Percentiles rank a stretch among this genome's conserved stretches.
phyloP scores from a whole-genome alignment of 2,888 invertebrate genomes.

The Portevinia maculata region DNA sequence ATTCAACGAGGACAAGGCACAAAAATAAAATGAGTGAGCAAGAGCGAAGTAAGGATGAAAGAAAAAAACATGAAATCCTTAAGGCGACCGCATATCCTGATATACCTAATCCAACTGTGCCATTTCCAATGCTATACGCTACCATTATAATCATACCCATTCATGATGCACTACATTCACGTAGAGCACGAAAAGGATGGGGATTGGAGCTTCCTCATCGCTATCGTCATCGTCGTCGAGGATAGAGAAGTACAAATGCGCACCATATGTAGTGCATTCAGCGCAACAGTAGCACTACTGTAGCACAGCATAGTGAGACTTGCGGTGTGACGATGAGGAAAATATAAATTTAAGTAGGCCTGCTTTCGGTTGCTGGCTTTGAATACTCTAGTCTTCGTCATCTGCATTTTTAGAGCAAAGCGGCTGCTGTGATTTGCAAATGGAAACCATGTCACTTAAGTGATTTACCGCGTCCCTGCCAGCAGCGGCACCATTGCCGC shows the following conservation, averaged over 20 bases:
- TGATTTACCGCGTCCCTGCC: constrained; percentile 38
- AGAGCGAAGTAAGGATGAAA: constrained; percentile 7
- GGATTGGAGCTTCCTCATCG: constrained; percentile 10
- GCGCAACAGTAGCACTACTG: constrained; percentile 23
- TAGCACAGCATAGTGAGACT: background rate
- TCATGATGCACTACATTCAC: constrained; percentile 16
- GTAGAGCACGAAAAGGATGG: constrained; percentile 9
- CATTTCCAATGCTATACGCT: constrained; percentile 17
- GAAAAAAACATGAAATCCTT: constrained; percentile 35
- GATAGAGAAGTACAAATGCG: constrained; percentile 8
- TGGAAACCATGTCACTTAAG: constrained; percentile 61
- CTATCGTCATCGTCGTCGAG: background rate
- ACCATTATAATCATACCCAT: constrained; percentile 25
- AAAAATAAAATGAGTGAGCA: constrained; percentile 22
- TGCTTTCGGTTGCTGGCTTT: constrained; percentile 21
- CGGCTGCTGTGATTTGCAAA: constrained; percentile 39
- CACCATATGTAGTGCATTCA: constrained; percentile 12
- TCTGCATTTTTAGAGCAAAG: constrained; percentile 34
- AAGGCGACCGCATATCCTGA: constrained; percentile 46
- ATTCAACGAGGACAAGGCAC: constrained; percentile 57
- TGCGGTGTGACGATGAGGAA: background rate
- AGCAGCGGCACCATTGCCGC: constrained; percentile 17
- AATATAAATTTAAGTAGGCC: constrained; percentile 26
- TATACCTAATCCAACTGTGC: constrained; percentile 13
- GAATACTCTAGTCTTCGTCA: constrained; percentile 17